phyloP scores from a whole-genome alignment of 2,113 vertebrate genomes.

The Lucifuga dentata region DNA sequence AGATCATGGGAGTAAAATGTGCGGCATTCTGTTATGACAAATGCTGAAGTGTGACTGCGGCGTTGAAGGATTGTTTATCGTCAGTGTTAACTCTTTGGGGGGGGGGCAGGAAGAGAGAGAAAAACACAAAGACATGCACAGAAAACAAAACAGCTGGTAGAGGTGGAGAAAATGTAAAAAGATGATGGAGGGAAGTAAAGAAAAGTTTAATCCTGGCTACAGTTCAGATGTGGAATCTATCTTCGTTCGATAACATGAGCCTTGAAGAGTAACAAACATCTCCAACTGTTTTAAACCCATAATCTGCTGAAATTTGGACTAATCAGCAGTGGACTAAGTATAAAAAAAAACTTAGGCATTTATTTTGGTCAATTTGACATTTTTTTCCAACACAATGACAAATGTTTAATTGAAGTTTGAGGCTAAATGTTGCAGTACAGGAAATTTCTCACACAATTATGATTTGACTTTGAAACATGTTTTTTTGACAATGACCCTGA shows the following conservation, averaged over 20 bases:
- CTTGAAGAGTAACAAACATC: constrained; percentile 42
- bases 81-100: constrained; percentile 45
- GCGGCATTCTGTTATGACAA: constrained; percentile 57
- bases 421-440: too few relatives aligned
- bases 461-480: too few relatives aligned
- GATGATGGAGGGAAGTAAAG: constrained; percentile 46
- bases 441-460: too few relatives aligned
- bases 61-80: constrained; percentile 59
- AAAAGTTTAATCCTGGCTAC: too few relatives aligned
- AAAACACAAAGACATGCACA: constrained; percentile 17
- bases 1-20: constrained; percentile 53
- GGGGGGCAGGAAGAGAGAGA: constrained; percentile 11
- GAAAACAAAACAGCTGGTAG: constrained; percentile 66
- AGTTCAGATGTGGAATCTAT: constrained; percentile 53
- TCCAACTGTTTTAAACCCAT: constrained; percentile 36
- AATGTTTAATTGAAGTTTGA: too few relatives aligned
- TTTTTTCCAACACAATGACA: constrained; percentile 43
- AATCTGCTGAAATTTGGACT: constrained; percentile 50
- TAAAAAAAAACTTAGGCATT: constrained; percentile 10
- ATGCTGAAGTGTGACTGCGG: constrained; percentile 52
- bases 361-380: constrained; percentile 31
- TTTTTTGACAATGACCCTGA: too few relatives aligned
- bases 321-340: constrained; percentile 25
- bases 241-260: constrained; percentile 45
- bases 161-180: constrained; percentile 62